Evolutionary conservation across 2,888 invertebrate species (phyloP), one percentile per base, ranked within the genome.

Genomic region (Choreutis nemorana): DNA sequence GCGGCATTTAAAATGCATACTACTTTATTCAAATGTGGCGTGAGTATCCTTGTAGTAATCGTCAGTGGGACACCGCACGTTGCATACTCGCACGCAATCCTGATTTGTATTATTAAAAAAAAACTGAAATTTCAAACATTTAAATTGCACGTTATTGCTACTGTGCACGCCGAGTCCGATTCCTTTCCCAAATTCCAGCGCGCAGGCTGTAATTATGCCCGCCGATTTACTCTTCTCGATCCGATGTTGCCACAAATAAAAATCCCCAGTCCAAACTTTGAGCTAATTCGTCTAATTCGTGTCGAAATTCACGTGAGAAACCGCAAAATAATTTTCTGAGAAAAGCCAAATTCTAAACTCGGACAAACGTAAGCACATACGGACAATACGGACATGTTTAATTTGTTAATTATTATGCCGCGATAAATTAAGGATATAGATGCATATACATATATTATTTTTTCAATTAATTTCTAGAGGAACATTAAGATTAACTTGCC

Each of bases 121-220:
- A 48, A 47, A 54, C 66, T 59, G 66, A 73, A 70, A 78, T 78
- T 66, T 59, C 65, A 77, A 78, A 66, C 68, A 78, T 78, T 78
- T 78, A 78, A 77, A 78, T 78, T 77, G 66, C 64, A 68, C 60
- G 70, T 71, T 71, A 63, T 61, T 63, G 78, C 78, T 78, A 78
- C 78, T 60, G 78, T 77, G 75, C 73, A 66, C 64, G 57, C 39
- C 38, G 43, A 39, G 35, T 40, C 41, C 50, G 53, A 51, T 47
- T 48, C 49, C 52, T 54, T 61, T 55, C 52, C 55, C 67, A 65
- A 73, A 77, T 77, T 72, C 62, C 65, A 44, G 44, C 48, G 45
- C 49, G 50, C 52, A 54, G 45, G 61, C 63, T 72, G 65, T 75
- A 70, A 78, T 78, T 75, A 77, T 58, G 56, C 44, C 46, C 52